phyloP scores from a whole-genome alignment of 2,888 invertebrate genomes.

The Megastigmus dorsalis region DNA sequence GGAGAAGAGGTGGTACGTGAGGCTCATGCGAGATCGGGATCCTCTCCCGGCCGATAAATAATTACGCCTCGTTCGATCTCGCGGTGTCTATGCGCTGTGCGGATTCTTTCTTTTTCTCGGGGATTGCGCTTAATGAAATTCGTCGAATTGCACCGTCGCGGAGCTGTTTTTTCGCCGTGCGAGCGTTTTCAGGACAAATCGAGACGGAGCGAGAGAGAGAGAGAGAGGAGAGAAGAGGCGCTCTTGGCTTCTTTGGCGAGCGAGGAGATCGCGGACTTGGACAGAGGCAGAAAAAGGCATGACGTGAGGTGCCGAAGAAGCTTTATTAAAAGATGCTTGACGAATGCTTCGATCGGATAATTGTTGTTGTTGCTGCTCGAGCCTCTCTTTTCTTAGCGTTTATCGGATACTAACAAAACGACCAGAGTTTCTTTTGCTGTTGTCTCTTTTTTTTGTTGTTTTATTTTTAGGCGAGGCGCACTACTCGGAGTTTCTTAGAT shows the following conservation, averaged over 20 bases:
- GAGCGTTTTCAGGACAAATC: conserved; percentile 47
- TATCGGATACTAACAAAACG: too few relatives aligned
- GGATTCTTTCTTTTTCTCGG: conserved; percentile 25
- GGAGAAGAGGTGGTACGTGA: conserved; percentile 61
- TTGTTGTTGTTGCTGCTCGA: conserved; percentile 3
- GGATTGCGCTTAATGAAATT: conserved; percentile 47
- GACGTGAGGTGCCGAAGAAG: too few relatives aligned
- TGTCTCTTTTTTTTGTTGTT: too few relatives aligned
- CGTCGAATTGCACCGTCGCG: conserved; percentile 43
- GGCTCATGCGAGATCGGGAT: conserved; percentile 63
- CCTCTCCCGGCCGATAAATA: conserved; percentile 68
- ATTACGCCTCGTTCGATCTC: conserved; percentile 63
- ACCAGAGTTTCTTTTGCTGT: too few relatives aligned
- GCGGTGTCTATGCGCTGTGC: conserved; percentile 45
- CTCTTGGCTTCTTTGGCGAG: too few relatives aligned
- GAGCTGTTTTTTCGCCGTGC: not conserved
- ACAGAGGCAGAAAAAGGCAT: too few relatives aligned
- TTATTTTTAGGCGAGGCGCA: too few relatives aligned
- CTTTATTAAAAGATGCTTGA: conserved; percentile 32
- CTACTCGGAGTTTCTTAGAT: too few relatives aligned
- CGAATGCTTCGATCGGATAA: not conserved
- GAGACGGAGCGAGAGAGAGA: conserved; percentile 4
- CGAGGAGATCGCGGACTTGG: too few relatives aligned
- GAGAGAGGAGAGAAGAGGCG: too few relatives aligned
- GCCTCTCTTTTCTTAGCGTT: too few relatives aligned